Base-by-base conservation (phyloP, 1,140 invertebrate genomes). In the Drosophila oshimai region DNA sequence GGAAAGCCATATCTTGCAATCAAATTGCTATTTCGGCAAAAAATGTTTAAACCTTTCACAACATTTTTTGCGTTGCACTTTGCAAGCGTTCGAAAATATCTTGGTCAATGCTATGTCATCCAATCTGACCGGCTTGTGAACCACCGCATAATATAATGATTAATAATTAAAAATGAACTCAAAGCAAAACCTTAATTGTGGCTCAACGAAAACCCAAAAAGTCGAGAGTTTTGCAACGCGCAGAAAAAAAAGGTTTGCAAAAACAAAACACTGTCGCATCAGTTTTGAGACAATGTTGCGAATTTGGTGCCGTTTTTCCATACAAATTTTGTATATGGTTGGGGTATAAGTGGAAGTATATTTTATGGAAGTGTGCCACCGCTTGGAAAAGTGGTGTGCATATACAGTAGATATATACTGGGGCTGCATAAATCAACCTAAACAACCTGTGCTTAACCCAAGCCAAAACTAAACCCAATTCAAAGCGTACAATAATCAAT, bases 111-210 rank as follows among this genome's bases (percentile, higher is more conserved):
- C 42, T 54, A 26, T 26, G 45, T 54, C 61, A 54, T 22, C 46
- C 37, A 58, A 41, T 49, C 50, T 39, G 6, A 17, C 45, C 31
- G 6, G 18, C n/a, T 13, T 39, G 34, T 44, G 7, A 44, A 68
- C 49, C 58, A 49, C 42, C 24, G 26, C 60, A 49, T 31, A 37
- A 50, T 49, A 80, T 78, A 69, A 75, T 76, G 57, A 78, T 80
- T 79, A 79, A 75, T 76, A 65, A 78, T 84, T 83, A 84, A 57
- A 55, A 47, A 51, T 29, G 55, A 71, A 84, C 70, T 74, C 22
- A 54, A 65, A 55, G 34, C 12, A 15, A 71, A 55, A 73, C 51
- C 60, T 54, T 84, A 68, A 74, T 67, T 70, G 36, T 64, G 53
- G 42, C 46, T 33, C 55, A 37, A 51, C 53, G 58, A 31, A 64